Base-by-base conservation (phyloP, 2,113 vertebrate species). In the Tricholaema leucomelas region DNA sequence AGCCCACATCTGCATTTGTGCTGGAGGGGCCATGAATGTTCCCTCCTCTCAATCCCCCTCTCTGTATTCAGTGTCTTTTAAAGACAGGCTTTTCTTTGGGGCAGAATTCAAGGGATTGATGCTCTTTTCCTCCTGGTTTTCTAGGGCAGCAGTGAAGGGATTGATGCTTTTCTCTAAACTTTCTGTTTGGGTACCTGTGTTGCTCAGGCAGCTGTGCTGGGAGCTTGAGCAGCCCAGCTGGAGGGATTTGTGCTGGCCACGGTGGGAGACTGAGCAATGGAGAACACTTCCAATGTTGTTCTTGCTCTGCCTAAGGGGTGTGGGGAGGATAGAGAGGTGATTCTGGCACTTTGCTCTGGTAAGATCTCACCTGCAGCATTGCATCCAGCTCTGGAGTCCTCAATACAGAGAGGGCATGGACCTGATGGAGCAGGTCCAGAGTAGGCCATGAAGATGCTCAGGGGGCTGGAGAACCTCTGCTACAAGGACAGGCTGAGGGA, bases 1-100 rank as follows among this genome's bases (percentile, higher is more conserved):
- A 93, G 50, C 16, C 10, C 96, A 91, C 96, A 96, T 96, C 96
- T 96, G 95, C 59, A 13, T 48, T 89, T 54, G 55, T 23, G 1
- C 48, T 21, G 0, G 54, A 92, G 56, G 61, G 65, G 69, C 58
- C 1, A 7, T 2, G 1, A 60, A 18, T 25, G 75, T 33, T 85
- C 91, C 73, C 54, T 75, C 18, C 24, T 38, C 71, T 93, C 94
- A 81, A 18, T 78, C 85, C 50, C 50, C 18, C n/a, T 21, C 25
- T 87, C 85, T 96, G 2, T 88, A 6, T n/a, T 38, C 8, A 0
- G 58, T 92, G 78, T 35, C 69, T 82, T 76, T 66, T 33, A n/a
- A 89, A 92, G 56, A 42, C 76, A 74, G 75, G 65, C 4, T 63
- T 92, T 94, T 82, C 58, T 95, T 73, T 55, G 5, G 3, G 3